A percentile compares a stretch with the other conserved stretches of the same genome.
These are phyloP conservation scores for Pseudoatta argentina DNA, from an alignment of 1,140 invertebrate genomes.

Conservation along the genomic window DNA sequence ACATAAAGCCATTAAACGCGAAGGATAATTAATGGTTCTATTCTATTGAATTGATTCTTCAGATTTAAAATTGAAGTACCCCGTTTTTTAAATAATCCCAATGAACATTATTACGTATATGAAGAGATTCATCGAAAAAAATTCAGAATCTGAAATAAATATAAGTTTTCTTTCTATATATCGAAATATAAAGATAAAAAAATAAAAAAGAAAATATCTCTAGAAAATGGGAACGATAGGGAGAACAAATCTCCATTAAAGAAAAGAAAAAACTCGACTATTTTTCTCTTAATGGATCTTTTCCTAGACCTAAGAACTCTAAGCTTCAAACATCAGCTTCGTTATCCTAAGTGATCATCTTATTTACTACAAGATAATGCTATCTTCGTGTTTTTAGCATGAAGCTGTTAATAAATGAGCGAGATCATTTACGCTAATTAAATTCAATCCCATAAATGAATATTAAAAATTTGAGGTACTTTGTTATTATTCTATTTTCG, in stretches of 20 bases:
- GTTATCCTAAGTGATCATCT: not conserved
- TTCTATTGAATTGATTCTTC: not conserved
- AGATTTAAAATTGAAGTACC: not conserved
- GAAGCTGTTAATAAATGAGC: not conserved
- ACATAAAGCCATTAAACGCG: not conserved
- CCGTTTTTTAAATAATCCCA: not conserved
- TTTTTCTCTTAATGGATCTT: slow-evolving; percentile 23
- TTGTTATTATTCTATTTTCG: not conserved
- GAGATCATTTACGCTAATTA: not conserved
- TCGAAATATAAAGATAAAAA: not conserved
- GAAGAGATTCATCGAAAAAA: not conserved
- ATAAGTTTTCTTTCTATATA: not conserved
- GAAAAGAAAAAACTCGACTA: not conserved
- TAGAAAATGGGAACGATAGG: not conserved
- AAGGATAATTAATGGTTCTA: not conserved
- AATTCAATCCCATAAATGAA: not conserved
- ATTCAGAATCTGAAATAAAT: not conserved
- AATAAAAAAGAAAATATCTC: not conserved
- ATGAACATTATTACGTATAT: not conserved
- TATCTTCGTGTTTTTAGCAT: not conserved
- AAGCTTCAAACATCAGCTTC: not conserved
- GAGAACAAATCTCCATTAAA: not conserved
- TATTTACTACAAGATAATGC: not conserved
- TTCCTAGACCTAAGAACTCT: slow-evolving; percentile 1
- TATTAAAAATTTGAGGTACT: not conserved